phyloP scores from a whole-genome alignment of 1,140 invertebrate genomes.

The Hirudo medicinalis region DNA sequence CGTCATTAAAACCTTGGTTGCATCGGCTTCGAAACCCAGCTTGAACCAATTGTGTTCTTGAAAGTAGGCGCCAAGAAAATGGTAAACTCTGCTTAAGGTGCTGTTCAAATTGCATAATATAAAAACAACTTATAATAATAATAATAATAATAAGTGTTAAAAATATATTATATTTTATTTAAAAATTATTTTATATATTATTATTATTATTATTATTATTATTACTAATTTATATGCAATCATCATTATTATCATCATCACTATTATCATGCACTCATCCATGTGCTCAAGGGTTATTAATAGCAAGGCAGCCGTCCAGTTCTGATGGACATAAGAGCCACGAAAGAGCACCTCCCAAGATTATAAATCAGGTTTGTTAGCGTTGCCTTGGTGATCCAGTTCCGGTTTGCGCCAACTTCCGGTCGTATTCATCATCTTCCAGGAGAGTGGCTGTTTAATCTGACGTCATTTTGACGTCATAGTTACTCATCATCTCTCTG shows the following conservation, averaged over 20 bases:
- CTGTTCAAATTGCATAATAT: too few species aligned
- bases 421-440: constrained; percentile 10
- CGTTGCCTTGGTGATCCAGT: constrained; percentile 9
- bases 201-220: neutral
- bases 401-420: constrained; percentile 9
- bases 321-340: too few species aligned
- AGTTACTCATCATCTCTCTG: too few species aligned
- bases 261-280: neutral
- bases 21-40: too few species aligned
- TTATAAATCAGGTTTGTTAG: constrained; percentile 14
- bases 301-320: neutral
- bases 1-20: too few species aligned
- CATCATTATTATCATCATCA: neutral
- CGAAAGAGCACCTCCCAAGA: neutral
- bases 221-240: neutral
- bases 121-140: too few species aligned
- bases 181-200: too few species aligned
- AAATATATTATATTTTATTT: too few species aligned
- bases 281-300: neutral
- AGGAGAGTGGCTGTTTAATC: neutral
- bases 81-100: too few species aligned
- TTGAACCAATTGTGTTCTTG: too few species aligned
- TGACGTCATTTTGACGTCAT: constrained; percentile 2
- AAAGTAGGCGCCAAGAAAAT: too few species aligned
- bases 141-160: too few species aligned